Conservation (phyloP, 2,797 vertebrate genomes). For the Phrynocephalus forsythii region DNA sequence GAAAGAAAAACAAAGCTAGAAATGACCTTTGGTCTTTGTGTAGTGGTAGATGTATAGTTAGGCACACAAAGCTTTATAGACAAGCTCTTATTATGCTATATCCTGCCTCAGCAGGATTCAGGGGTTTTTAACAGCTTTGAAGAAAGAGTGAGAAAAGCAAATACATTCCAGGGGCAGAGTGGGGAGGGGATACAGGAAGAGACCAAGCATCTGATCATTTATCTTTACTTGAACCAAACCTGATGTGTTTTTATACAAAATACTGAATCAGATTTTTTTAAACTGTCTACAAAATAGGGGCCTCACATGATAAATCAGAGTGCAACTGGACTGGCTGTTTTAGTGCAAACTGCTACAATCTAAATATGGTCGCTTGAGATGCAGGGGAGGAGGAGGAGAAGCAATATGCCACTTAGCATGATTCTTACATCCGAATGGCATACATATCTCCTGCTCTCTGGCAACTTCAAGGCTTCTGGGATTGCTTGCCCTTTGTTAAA, state of each 20-base stretch:
- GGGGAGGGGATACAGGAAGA: too few relatives aligned
- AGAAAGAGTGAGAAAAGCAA: neutral
- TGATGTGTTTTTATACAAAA: neutral
- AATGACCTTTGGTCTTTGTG: conserved; percentile 28
- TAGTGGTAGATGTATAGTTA: neutral
- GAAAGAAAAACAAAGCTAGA: conserved; percentile 48
- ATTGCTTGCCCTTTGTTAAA: too few relatives aligned
- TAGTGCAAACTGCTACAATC: too few relatives aligned
- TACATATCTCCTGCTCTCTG: too few relatives aligned
- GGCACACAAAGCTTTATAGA: neutral
- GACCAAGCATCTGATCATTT: too few relatives aligned
- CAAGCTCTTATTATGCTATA: conserved; percentile 17
- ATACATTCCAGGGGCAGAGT: neutral
- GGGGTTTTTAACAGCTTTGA: neutral
- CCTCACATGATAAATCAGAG: neutral
- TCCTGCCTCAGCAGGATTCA: neutral
- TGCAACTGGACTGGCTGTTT: too few relatives aligned
- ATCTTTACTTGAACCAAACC: too few relatives aligned
- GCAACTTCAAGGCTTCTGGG: too few relatives aligned
- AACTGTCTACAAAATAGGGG: neutral
- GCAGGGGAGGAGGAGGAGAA: too few relatives aligned
- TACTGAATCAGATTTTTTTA: neutral
- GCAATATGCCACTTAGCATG: too few relatives aligned
- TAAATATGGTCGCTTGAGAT: too few relatives aligned
- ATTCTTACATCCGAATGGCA: too few relatives aligned